Percentiles rank a stretch among this genome's conserved stretches.
Evolutionary conservation across 2,888 invertebrate genomes (phyloP).

Genomic region (Pristionchus exspectatus): DNA sequence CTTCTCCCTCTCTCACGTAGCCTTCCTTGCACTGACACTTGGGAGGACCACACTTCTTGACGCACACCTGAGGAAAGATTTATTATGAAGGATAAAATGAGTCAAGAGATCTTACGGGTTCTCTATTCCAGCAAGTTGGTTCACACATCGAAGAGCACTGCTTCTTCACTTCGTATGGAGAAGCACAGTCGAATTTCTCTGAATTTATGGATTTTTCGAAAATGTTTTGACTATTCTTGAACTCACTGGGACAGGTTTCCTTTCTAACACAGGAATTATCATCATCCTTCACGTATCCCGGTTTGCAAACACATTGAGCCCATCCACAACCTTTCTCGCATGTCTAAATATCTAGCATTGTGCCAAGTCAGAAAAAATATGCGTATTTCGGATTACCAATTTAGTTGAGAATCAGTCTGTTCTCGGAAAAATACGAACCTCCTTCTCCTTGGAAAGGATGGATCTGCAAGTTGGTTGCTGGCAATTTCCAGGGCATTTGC

Average conservation of each 20-base stretch:
- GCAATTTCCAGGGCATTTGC: slow-evolving; percentile 15
- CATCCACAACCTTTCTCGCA: background rate
- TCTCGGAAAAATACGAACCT: background rate
- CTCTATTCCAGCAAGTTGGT: background rate
- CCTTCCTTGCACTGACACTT: slow-evolving; percentile 47
- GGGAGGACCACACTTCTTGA: slow-evolving; percentile 21
- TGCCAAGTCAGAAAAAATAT: too few relatives aligned
- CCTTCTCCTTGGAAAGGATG: background rate
- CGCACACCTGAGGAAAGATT: background rate
- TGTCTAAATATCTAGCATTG: too few relatives aligned
- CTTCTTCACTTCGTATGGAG: slow-evolving; percentile 10
- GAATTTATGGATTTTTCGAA: background rate
- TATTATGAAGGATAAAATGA: background rate
- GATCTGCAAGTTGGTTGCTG: background rate
- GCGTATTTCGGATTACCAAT: too few relatives aligned
- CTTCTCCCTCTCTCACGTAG: slow-evolving; percentile 7
- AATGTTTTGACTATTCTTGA: background rate
- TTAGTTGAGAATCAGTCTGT: background rate
- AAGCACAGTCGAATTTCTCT: slow-evolving; percentile 32
- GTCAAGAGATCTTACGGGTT: background rate
- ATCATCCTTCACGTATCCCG: background rate
- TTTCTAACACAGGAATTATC: background rate
- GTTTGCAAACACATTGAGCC: slow-evolving; percentile 18
- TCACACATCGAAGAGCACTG: slow-evolving; percentile 29
- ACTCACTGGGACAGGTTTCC: slow-evolving; percentile 21